Conservation (phyloP, 2,797 vertebrate genomes). For the Otolemur crassicaudatus region DNA sequence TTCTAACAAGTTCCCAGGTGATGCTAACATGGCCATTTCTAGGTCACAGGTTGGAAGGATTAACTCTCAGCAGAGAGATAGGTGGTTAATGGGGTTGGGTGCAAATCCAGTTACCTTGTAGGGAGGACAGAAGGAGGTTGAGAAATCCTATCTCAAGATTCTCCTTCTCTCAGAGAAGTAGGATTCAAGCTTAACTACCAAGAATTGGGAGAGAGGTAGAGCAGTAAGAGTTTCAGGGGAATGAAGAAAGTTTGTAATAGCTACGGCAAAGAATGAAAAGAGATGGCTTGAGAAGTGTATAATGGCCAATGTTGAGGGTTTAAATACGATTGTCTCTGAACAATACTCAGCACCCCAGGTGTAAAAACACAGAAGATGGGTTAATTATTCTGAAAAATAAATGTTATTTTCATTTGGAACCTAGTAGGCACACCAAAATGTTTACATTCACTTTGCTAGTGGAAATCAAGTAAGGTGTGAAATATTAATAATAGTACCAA, state of each 20-base stretch:
- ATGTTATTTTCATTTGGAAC: slow-evolving; percentile 9
- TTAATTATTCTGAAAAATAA: not conserved
- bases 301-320: not conserved
- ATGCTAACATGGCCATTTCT: not conserved
- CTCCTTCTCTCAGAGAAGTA: not conserved
- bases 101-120: not conserved
- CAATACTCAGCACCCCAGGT: not conserved
- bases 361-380: not conserved
- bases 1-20: not conserved
- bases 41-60: not conserved
- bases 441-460: not conserved
- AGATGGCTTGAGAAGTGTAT: not conserved
- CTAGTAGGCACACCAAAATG: not conserved
- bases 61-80: not conserved
- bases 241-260: not conserved
- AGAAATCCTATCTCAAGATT: not conserved
- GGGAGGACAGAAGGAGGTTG: not conserved
- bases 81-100: not conserved
- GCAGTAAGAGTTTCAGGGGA: not conserved
- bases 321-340: not conserved
- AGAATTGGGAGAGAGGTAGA: not conserved
- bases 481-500: not conserved
- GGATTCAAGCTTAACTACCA: not conserved
- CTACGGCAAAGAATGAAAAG: not conserved
- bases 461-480: not conserved